phyloP scores from a whole-genome alignment of 2,888 invertebrate genomes.

The Autographa pulchrina region DNA sequence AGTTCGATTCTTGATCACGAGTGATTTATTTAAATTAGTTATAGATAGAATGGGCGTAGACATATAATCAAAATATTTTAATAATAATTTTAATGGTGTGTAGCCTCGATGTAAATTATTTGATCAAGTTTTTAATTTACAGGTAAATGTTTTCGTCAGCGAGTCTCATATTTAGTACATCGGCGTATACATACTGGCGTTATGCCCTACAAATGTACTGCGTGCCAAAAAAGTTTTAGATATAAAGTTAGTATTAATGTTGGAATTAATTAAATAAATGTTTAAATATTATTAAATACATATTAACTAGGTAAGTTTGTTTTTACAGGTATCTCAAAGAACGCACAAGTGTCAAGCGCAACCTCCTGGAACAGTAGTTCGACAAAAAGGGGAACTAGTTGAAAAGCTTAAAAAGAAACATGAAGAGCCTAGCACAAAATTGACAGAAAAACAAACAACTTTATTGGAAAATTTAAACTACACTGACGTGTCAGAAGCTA shows the following conservation, averaged over 20 bases:
- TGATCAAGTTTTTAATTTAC: conserved; percentile 59
- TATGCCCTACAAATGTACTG: conserved; percentile 95
- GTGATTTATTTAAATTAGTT: too few species aligned
- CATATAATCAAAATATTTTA: too few species aligned
- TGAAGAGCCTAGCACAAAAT: conserved; percentile 51
- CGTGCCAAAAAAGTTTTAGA: conserved; percentile 94
- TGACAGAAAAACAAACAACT: conserved; percentile 30
- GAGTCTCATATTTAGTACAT: conserved; percentile 96
- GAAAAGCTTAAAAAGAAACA: conserved; percentile 86
- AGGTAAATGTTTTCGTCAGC: conserved; percentile 96
- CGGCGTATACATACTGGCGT: conserved; percentile 95
- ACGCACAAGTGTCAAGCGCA: conserved; percentile 94
- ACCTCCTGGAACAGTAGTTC: conserved; percentile 89
- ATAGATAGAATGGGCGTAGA: too few species aligned
- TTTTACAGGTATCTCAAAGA: conserved; percentile 92
- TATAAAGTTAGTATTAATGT: conserved; percentile 90
- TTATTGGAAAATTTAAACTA: conserved; percentile 57
- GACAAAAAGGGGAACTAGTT: conserved; percentile 84
- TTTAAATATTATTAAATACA: too few species aligned
- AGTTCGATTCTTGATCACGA: neutral
- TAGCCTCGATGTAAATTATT: neutral
- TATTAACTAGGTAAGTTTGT: too few species aligned
- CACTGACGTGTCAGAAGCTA: conserved; percentile 79
- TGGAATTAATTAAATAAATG: conserved; percentile 3
- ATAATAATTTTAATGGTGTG: neutral